phyloP scores from a whole-genome alignment of 2,113 vertebrate genomes.

The Lynx canadensis region DNA sequence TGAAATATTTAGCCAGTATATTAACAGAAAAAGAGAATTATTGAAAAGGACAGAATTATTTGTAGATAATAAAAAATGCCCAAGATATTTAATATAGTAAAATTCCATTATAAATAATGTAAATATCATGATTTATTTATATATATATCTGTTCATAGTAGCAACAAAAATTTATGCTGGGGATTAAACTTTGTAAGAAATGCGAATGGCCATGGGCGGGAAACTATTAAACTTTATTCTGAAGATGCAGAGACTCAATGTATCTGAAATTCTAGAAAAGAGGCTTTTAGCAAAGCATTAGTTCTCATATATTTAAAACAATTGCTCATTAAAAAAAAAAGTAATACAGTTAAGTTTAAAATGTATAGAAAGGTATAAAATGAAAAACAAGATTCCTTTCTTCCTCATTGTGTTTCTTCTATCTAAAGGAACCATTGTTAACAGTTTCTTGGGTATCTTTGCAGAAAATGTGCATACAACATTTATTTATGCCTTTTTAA shows the following conservation, averaged over 20 bases:
- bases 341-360: neutral
- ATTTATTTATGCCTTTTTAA: neutral
- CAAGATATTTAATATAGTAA: neutral
- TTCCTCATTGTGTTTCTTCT: neutral
- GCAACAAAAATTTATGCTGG: neutral
- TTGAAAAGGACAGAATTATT: neutral
- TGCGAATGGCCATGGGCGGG: neutral
- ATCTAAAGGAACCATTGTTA: neutral
- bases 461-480: neutral
- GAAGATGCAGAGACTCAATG: neutral
- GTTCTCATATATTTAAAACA: neutral
- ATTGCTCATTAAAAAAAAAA: neutral
- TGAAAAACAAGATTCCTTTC: neutral
- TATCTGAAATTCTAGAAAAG: neutral
- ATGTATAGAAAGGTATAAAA: neutral
- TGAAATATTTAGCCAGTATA: neutral
- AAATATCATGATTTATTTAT: neutral
- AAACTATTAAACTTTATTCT: neutral
- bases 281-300: neutral
- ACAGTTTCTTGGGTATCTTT: neutral
- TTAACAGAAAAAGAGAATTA: neutral
- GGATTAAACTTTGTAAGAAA: neutral
- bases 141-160: neutral
- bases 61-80: neutral
- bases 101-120: neutral